These are phyloP conservation scores for Siniperca chuatsi DNA, from an alignment of 2,113 vertebrate genomes.

Conservation along the genomic window DNA sequence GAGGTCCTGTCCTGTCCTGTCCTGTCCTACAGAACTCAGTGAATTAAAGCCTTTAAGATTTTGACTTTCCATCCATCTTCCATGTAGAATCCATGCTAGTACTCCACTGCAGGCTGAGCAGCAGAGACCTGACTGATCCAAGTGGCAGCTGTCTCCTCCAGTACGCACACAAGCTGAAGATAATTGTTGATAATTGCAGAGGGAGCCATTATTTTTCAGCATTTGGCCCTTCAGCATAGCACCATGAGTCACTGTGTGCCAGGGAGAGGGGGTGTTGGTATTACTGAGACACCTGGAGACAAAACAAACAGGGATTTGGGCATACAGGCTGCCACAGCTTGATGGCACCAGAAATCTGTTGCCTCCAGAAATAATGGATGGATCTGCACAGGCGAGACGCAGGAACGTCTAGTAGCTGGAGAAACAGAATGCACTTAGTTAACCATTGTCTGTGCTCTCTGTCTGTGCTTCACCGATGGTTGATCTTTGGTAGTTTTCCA, in stretches of 20 bases:
- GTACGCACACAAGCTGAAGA: constrained; percentile 29
- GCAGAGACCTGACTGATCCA: constrained; percentile 7
- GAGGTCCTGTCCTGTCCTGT: too few species aligned
- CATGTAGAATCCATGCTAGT: neutral
- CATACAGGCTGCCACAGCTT: neutral
- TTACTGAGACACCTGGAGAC: constrained; percentile 33
- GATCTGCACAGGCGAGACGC: neutral
- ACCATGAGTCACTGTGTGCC: constrained; percentile 9
- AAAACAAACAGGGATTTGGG: constrained; percentile 34
- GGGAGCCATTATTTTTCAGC: constrained; percentile 40
- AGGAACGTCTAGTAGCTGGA: neutral
- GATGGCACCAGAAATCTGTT: neutral
- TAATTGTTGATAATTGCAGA: constrained; percentile 63
- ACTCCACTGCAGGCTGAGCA: neutral
- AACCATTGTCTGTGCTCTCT: neutral
- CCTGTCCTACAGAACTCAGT: neutral
- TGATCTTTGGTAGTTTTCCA: neutral
- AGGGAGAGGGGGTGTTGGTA: neutral
- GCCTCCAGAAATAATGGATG: constrained; percentile 3
- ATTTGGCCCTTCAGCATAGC: neutral
- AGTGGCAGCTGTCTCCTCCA: constrained; percentile 35
- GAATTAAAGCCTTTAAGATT: neutral
- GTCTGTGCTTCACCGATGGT: neutral
- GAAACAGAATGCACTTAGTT: neutral
- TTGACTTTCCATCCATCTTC: neutral